Evolutionary conservation across 2,888 invertebrate species (phyloP).

Genomic region (Diadegma fenestrale): DNA sequence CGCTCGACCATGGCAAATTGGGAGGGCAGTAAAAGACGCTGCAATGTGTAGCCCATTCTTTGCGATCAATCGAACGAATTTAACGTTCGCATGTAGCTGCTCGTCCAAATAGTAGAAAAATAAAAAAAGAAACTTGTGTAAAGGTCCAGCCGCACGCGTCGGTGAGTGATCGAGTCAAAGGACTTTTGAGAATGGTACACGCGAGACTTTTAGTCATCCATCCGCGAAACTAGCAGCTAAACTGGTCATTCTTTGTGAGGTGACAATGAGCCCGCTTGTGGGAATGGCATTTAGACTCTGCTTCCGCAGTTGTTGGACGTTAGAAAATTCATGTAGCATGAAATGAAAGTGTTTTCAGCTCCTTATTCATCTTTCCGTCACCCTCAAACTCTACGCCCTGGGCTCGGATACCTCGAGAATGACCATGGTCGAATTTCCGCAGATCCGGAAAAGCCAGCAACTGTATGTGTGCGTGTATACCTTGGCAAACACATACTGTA

Average conservation of each 20-base stretch:
- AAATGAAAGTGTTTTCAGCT: constrained; percentile 66
- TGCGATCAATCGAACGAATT: constrained; percentile 32
- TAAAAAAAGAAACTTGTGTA: constrained; percentile 57
- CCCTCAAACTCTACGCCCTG: constrained; percentile 44
- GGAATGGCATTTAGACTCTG: constrained; percentile 40
- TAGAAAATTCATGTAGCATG: constrained; percentile 65
- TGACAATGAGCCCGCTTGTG: constrained; percentile 61
- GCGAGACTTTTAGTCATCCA: constrained; percentile 59
- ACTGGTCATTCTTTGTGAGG: constrained; percentile 63
- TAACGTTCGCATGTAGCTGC: neutral
- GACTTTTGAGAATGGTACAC: constrained; percentile 20
- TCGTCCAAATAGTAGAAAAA: constrained; percentile 29
- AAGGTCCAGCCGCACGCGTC: constrained; percentile 55
- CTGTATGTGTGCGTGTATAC: neutral
- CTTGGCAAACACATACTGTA: neutral
- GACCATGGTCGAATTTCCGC: constrained; percentile 42
- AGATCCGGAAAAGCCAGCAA: neutral
- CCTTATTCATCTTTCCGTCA: constrained; percentile 55
- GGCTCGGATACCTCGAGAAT: constrained; percentile 43
- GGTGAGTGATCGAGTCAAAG: constrained; percentile 60
- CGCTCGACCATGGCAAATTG: constrained; percentile 30
- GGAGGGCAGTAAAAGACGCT: constrained; percentile 32
- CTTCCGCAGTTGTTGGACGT: constrained; percentile 46
- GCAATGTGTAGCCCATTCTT: constrained; percentile 41
- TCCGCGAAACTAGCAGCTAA: constrained; percentile 68